phyloP scores from a whole-genome alignment of 2,113 vertebrate species.

The Hippopotamus amphibius region DNA sequence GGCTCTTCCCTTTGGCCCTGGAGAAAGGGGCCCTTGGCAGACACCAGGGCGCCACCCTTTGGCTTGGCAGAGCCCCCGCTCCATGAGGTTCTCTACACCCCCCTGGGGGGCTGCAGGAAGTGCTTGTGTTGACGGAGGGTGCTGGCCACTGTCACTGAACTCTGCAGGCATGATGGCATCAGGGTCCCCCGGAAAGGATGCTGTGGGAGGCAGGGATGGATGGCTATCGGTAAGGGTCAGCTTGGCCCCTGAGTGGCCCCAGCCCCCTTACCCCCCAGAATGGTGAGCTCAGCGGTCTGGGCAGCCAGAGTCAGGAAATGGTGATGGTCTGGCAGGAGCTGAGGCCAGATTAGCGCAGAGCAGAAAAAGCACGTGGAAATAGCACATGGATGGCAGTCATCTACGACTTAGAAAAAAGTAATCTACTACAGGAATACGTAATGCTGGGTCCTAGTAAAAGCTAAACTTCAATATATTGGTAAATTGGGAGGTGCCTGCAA shows the following conservation, averaged over 20 bases:
- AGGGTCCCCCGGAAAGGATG: background rate
- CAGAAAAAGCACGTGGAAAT: background rate
- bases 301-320: background rate
- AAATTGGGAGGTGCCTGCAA: background rate
- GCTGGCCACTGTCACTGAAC: background rate
- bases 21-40: background rate
- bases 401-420: background rate
- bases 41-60: background rate
- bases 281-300: background rate
- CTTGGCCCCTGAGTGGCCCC: background rate
- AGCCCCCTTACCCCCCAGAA: background rate
- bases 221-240: background rate
- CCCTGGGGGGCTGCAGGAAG: background rate
- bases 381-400: fast-evolving
- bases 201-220: background rate
- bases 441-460: background rate
- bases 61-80: background rate
- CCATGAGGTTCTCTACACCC: background rate
- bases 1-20: background rate
- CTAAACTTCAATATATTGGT: fast-evolving
- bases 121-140: background rate
- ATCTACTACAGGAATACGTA: background rate
- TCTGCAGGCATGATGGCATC: background rate
- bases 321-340: background rate
- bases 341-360: background rate